Base-by-base conservation (phyloP, 2,797 vertebrate species). In the Remorina albescens region DNA sequence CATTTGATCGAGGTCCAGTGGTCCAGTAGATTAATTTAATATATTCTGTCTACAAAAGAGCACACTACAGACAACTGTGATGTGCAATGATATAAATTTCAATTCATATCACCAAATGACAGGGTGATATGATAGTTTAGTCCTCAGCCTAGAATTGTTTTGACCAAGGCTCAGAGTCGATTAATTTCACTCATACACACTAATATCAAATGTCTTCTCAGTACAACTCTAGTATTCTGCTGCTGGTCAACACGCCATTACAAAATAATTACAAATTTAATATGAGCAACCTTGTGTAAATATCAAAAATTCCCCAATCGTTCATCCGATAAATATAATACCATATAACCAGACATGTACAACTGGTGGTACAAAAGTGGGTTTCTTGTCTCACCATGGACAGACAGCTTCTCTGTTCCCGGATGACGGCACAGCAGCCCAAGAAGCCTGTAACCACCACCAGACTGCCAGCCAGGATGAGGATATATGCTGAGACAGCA, bases 361-460 rank as follows among this genome's bases (percentile, higher is more conserved):
- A 47, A 32, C 34, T 18, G 23, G n/a, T n/a, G n/a, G n/a, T n/a
- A n/a, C n/a, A n/a, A n/a, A n/a, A 32, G 3, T 49, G 41, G 18
- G 34, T 46, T 58, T 42, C 19, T 3, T 0, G 37, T 84, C 94
- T 92, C 88, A 97, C 95, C 47, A 44, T 80, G 10, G 94, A 95
- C 25, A 96, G 93, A 77, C 95, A 96, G 88, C 91, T 90, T 78
- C 81, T 95, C 88, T 96, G 95, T 76, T 97, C 96, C 5, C 94
- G 87, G 81, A 96, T 75, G 80, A 97, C 90, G 7, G 96, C 95
- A 1, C 94, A 92, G 53, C 96, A 97, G 74, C 96, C 96, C 80
- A 97, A 86, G 85, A 96, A 97, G 54, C 96, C 96, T 0, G 96
- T 95, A n/a, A 95, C 80, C 90, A 96, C 93, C 79, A 97, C 95